phyloP scores from a whole-genome alignment of 2,888 invertebrate species.

The Blera fallax region DNA sequence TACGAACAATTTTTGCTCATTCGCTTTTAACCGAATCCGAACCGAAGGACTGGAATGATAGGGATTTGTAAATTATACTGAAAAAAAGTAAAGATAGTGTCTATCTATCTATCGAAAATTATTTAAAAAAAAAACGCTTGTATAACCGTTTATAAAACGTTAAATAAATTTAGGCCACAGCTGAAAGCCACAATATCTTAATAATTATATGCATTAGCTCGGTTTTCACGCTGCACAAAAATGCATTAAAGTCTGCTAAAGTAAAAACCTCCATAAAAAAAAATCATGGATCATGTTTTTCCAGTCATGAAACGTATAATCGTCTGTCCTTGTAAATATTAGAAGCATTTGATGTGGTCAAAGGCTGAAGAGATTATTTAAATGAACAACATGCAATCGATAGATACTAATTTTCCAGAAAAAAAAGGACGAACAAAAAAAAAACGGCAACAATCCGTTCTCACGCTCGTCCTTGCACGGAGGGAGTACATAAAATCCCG shows the following conservation, averaged over 20 bases:
- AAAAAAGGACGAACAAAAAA: no score
- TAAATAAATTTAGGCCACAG: background rate
- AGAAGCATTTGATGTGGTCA: constrained; percentile 23
- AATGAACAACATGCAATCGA: constrained; percentile 44
- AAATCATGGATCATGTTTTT: background rate
- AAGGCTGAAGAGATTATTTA: constrained; percentile 14
- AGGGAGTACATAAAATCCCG: background rate
- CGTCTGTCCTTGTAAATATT: constrained; percentile 37
- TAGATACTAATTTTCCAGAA: constrained; percentile 26
- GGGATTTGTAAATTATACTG: no score
- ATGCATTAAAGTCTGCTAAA: no score
- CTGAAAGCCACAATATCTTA: background rate
- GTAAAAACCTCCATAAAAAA: background rate
- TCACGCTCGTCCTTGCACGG: background rate
- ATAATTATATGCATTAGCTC: background rate
- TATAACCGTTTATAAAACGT: background rate
- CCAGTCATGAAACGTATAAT: background rate
- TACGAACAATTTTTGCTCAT: no score
- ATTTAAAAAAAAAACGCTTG: background rate
- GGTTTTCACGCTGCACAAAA: background rate
- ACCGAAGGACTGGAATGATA: no score
- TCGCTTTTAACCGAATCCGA: no score
- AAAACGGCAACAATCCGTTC: no score
- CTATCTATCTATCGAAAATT: no score
- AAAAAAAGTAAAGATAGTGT: no score